phyloP scores from a whole-genome alignment of 2,797 vertebrate genomes.

The Cephalopachus bancanus region DNA sequence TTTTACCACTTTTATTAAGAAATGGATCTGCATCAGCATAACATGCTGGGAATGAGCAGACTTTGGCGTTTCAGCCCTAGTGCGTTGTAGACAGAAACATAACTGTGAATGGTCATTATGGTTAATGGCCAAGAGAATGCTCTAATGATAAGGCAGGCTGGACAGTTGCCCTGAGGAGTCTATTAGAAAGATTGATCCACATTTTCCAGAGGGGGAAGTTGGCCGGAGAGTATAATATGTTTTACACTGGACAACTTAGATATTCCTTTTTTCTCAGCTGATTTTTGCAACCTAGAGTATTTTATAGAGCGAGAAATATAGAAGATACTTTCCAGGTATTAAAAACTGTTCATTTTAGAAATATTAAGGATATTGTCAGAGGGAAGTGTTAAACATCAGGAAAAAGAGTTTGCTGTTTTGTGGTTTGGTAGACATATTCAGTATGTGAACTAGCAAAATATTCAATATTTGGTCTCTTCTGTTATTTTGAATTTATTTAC shows the following conservation, averaged over 20 bases:
- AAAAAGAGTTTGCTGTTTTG: neutral
- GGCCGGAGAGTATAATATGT: neutral
- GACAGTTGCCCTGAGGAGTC: neutral
- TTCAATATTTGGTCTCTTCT: neutral
- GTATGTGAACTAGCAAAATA: neutral
- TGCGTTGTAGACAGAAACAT: neutral
- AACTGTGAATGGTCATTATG: neutral
- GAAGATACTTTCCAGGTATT: neutral
- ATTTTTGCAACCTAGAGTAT: neutral
- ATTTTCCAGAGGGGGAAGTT: neutral
- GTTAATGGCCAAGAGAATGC: neutral
- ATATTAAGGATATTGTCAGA: neutral
- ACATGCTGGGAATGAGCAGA: neutral
- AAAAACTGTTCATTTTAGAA: conserved; percentile 49
- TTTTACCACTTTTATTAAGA: conserved; percentile 78
- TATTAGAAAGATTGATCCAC: neutral
- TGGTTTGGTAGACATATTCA: neutral
- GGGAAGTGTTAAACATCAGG: neutral
- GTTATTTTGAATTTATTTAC: conserved; percentile 26
- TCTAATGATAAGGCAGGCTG: neutral
- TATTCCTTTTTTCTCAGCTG: neutral
- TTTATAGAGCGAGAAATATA: neutral
- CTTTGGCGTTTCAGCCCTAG: neutral
- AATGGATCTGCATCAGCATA: conserved; percentile 62
- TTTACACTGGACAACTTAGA: neutral